phyloP scores from a whole-genome alignment of 2,888 invertebrate species.

The Cheilosia vernalis region DNA sequence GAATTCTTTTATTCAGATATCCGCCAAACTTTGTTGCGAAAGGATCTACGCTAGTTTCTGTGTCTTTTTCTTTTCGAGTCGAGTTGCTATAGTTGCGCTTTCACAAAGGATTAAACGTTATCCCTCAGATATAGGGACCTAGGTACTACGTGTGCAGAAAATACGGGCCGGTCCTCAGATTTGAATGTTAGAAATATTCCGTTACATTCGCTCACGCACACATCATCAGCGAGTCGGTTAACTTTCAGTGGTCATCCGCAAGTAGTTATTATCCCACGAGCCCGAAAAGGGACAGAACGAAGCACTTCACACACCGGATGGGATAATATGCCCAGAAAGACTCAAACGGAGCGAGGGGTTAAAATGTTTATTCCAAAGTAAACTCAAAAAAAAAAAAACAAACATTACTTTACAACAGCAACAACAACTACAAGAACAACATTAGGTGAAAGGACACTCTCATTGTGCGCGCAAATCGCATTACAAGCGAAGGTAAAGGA shows the following conservation, averaged over 20 bases:
- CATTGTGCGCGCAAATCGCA: conserved; percentile 67
- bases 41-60: conserved; percentile 63
- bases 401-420: conserved; percentile 50
- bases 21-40: conserved; percentile 72
- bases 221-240: not conserved
- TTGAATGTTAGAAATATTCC: conserved; percentile 12
- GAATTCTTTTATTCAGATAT: conserved; percentile 73
- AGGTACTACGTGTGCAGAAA: conserved; percentile 57
- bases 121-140: not conserved
- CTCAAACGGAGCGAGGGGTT: conserved; percentile 37
- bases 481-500: conserved; percentile 40
- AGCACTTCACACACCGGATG: conserved; percentile 29
- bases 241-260: conserved; percentile 48
- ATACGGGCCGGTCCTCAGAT: conserved; percentile 36
- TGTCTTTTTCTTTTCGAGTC: conserved; percentile 39
- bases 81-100: conserved; percentile 15
- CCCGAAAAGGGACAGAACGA: not conserved
- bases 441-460: conserved; percentile 57
- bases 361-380: conserved; percentile 47
- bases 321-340: not conserved
- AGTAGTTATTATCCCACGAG: conserved; percentile 53
- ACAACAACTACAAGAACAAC: conserved; percentile 38
- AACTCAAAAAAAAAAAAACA: conserved; percentile 56
- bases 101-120: conserved; percentile 52
- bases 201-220: conserved; percentile 19